Evolutionary conservation across 2,888 invertebrate species (phyloP), one percentile per base, ranked within the genome.

Genomic region (Lithophane ornitopus): DNA sequence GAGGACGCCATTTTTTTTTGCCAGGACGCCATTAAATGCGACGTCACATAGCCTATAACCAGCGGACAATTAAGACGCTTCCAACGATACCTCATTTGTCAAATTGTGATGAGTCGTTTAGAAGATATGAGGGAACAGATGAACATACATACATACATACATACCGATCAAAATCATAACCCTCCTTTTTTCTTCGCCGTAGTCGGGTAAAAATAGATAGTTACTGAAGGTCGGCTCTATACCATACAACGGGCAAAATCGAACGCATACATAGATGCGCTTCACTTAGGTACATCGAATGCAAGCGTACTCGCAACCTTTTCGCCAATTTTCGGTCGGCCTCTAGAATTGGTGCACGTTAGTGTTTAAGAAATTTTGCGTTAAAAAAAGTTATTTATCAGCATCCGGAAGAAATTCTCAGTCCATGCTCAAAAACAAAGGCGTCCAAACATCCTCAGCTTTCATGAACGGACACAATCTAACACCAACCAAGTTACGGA

Each of bases 391-490:
- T 65, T 44, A 19, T 46, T 49, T 46, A 66, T 22, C 14, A 22
- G 28, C 8, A 28, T 46, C 14, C 2, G 12, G n/a, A n/a, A 52
- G 41, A 12, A 28, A 41, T 69, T 12, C 4, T 54, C 0, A 49
- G 34, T 26, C 2, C 26, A 52, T 8, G 19, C 9, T 56, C 1
- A 28, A 22, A 7, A 65, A 26, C 22, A 52, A 39, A 44, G 1
- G 26, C 19, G 3, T 44, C 19, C 41, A 3, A 28, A 14, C 26
- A 52, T 44, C 56, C 59, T 63, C 62, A 22, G 41, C 34, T 58
- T 78, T 74, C 28, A 78, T 74, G 75, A 67, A 70, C 63, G 34
- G 26, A 73, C 79, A 70, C 58, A 63, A 61, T 70, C 28, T 52
- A 34, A 69, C 61, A 65, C 34, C 26, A 54, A 65, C 34, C 26